These are phyloP conservation scores for Channa striata DNA, from an alignment of 2,797 vertebrate genomes.

Conservation along the genomic window DNA sequence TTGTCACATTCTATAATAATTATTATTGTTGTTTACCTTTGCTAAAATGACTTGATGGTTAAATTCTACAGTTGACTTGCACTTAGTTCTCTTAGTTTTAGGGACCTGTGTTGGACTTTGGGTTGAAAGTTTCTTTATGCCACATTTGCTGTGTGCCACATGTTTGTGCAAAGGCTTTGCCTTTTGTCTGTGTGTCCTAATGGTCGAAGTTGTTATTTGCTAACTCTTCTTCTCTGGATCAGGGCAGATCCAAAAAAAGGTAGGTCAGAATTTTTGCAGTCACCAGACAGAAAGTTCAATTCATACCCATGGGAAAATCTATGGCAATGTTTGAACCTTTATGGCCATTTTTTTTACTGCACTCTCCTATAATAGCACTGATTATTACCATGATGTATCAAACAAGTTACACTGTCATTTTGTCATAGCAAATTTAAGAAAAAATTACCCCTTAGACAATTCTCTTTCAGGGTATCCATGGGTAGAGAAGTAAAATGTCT, in stretches of 20 bases:
- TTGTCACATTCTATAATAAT: not conserved
- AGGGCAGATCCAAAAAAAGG: slow-evolving; percentile 63
- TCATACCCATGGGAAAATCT: not conserved
- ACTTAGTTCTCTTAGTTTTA: too few relatives aligned
- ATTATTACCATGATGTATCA: too few relatives aligned
- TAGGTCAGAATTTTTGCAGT: slow-evolving; percentile 40
- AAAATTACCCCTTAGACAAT: too few relatives aligned
- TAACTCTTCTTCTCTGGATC: slow-evolving; percentile 36
- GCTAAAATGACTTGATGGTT: not conserved
- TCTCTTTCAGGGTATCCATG: too few relatives aligned
- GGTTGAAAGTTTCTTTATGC: not conserved
- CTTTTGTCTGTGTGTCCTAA: not conserved
- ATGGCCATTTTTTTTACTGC: not conserved
- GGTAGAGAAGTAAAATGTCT: too few relatives aligned
- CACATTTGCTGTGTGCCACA: not conserved
- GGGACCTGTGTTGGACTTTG: slow-evolving; percentile 6
- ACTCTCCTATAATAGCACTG: too few relatives aligned
- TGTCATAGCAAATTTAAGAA: too few relatives aligned
- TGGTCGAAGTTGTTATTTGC: slow-evolving; percentile 4
- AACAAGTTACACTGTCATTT: too few relatives aligned
- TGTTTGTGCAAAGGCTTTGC: slow-evolving; percentile 2
- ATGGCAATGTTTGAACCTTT: not conserved
- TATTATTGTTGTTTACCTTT: too few relatives aligned
- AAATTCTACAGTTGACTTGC: not conserved
- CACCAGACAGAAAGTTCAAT: not conserved